Evolutionary conservation across 2,113 vertebrate species (phyloP).

Genomic region (Sylvilagus bachmani): DNA sequence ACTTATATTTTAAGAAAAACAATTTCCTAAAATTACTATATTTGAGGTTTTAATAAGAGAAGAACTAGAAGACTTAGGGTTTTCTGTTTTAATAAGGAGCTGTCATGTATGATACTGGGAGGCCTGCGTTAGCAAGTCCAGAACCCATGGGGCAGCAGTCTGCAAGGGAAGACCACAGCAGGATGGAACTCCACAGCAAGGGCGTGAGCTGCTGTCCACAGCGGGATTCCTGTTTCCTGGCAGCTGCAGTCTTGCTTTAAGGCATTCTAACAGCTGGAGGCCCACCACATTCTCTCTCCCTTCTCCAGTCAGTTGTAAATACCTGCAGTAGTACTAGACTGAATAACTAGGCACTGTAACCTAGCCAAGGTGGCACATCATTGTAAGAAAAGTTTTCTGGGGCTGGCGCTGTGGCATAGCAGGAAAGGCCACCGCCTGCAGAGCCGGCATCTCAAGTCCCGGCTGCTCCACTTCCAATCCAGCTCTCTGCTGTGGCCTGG

Average conservation of each 20-base stretch:
- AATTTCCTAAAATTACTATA: background rate
- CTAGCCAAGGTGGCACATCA: background rate
- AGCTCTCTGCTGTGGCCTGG: too few species aligned
- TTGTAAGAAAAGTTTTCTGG: background rate
- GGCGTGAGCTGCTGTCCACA: background rate
- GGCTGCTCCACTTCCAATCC: too few species aligned
- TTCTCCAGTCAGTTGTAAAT: background rate
- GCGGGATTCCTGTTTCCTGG: background rate
- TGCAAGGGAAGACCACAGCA: background rate
- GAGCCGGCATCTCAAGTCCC: too few species aligned
- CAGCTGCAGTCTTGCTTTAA: background rate
- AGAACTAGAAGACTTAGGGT: background rate
- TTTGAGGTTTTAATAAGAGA: conserved; percentile 42
- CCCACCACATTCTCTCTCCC: background rate
- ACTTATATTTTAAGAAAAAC: conserved; percentile 11
- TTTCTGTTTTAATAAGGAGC: background rate
- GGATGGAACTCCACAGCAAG: background rate
- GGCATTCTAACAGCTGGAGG: background rate
- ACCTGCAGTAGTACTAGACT: background rate
- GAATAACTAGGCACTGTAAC: background rate
- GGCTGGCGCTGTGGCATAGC: too few species aligned
- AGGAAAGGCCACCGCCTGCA: too few species aligned
- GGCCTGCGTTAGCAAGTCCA: background rate
- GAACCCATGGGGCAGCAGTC: background rate
- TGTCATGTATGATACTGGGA: background rate